Evolutionary conservation across 2,113 vertebrate species (phyloP).

Genomic region (Indicator indicator): DNA sequence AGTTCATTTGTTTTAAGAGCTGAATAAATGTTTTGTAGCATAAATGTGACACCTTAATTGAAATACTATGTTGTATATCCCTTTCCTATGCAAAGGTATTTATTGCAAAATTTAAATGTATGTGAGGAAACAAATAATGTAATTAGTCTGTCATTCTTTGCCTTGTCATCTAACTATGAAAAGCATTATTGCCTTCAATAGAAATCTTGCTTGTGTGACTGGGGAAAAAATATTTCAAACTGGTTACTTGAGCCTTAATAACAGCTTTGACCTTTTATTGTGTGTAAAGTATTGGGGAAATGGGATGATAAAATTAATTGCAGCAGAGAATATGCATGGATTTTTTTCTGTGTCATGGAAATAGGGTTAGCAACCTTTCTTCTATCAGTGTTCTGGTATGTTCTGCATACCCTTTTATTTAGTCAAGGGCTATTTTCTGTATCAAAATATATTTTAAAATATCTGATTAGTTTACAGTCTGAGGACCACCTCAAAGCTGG

Average conservation of each 20-base stretch:
- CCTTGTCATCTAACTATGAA: neutral
- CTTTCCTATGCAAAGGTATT: neutral
- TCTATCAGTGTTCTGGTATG: neutral
- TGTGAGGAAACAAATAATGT: neutral
- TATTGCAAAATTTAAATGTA: neutral
- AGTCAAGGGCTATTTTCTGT: neutral
- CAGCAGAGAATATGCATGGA: neutral
- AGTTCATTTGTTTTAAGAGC: neutral
- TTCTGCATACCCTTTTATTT: accelerated
- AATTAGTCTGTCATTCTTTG: neutral
- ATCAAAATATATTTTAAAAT: neutral
- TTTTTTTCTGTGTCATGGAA: neutral
- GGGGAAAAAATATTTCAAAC: neutral
- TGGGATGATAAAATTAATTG: neutral
- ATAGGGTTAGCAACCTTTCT: neutral
- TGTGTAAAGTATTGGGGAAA: neutral
- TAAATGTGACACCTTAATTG: neutral
- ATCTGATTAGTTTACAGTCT: neutral
- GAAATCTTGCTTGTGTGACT: neutral
- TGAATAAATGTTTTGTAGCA: neutral
- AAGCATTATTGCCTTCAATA: neutral
- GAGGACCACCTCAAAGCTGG: neutral
- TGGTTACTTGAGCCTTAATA: neutral
- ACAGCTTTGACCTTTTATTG: neutral
- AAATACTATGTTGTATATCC: neutral